A percentile compares a stretch with the other conserved stretches of the same genome.
Conservation (phyloP, 1,140 invertebrate genomes). For the Zaprionus davidi region DNA sequence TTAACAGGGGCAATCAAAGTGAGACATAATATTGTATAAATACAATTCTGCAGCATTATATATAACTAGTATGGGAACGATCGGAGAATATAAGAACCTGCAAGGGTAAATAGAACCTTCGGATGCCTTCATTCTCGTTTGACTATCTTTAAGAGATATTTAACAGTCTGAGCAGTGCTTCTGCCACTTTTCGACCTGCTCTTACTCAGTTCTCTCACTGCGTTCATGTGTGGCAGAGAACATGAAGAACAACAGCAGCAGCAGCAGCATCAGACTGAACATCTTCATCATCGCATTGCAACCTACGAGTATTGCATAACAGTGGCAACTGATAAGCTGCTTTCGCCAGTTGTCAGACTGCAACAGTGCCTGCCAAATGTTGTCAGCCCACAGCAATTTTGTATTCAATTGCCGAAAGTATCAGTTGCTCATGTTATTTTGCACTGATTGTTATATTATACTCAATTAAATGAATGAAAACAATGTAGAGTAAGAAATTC, state of each 20-base stretch:
- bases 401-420: neutral
- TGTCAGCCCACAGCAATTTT: neutral
- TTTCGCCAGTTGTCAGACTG: slow-evolving; percentile 15
- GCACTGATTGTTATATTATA: neutral
- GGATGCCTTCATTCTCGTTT: too few species aligned
- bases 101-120: too few species aligned
- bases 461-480: neutral
- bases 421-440: neutral
- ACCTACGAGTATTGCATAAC: slow-evolving; percentile 8
- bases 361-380: slow-evolving; percentile 24
- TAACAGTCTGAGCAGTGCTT: too few species aligned
- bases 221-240: slow-evolving; percentile 5
- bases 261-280: neutral
- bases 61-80: too few species aligned
- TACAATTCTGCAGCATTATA: too few species aligned
- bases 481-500: too few species aligned
- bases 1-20: too few species aligned
- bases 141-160: too few species aligned
- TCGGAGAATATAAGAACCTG: too few species aligned
- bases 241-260: neutral
- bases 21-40: too few species aligned
- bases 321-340: slow-evolving; percentile 32
- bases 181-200: neutral
- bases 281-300: slow-evolving; percentile 27
- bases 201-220: neutral